Percentiles rank a stretch among this genome's conserved stretches.
Evolutionary conservation across 2,888 invertebrate species (phyloP).

Genomic region (Agrochola lota): DNA sequence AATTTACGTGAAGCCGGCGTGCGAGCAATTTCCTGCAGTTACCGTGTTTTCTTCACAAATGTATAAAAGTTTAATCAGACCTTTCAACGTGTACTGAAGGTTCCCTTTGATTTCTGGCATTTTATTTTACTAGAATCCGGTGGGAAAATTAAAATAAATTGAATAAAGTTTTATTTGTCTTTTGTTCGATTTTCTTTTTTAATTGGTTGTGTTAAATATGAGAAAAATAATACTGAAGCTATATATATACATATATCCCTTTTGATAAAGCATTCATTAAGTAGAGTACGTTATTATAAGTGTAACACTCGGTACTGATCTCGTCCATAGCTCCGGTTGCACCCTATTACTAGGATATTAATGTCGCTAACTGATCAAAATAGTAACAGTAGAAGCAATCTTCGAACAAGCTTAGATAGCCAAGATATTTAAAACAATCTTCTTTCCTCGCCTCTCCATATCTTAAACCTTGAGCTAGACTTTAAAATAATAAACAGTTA

Average conservation of each 20-base stretch:
- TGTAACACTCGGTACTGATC: neutral
- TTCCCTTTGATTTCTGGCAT: constrained; percentile 44
- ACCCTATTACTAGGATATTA: neutral
- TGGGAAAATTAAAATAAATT: neutral
- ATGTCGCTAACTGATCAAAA: neutral
- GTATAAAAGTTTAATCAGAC: constrained; percentile 62
- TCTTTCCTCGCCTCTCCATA: neutral
- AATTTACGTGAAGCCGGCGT: constrained; percentile 42
- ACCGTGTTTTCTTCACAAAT: constrained; percentile 38
- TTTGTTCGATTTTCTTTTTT: neutral
- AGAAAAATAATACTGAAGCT: neutral
- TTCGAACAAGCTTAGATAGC: neutral
- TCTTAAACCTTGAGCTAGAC: too few relatives aligned
- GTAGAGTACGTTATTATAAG: too few relatives aligned
- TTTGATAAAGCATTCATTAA: neutral
- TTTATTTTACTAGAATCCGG: neutral
- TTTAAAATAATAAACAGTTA: neutral
- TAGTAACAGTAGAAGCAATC: neutral
- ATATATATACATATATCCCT: too few relatives aligned
- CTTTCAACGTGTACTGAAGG: constrained; percentile 22
- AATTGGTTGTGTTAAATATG: neutral
- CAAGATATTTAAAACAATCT: neutral
- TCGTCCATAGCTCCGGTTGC: too few relatives aligned
- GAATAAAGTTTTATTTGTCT: neutral
- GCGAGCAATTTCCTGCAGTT: constrained; percentile 60